These are phyloP conservation scores for Echeneis naucrates DNA, from an alignment of 2,797 vertebrate genomes.

Conservation along the genomic window DNA sequence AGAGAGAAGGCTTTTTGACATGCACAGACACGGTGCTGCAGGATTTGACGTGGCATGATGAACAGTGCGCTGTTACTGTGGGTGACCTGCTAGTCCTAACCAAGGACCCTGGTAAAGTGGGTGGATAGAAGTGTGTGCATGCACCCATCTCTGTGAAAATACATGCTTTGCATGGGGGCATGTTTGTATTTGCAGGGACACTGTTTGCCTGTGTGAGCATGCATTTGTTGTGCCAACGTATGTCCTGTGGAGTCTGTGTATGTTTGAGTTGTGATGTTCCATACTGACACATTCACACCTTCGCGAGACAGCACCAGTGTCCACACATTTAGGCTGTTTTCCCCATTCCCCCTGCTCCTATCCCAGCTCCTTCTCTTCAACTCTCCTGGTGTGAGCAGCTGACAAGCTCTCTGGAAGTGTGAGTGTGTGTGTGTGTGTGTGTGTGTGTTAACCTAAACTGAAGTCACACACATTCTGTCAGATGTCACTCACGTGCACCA, in stretches of 20 bases:
- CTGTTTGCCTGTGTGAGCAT: slow-evolving; percentile 1
- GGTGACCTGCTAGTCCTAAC: slow-evolving; percentile 57
- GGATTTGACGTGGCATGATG: slow-evolving; percentile 61
- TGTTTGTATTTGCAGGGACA: background rate
- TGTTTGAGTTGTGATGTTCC: slow-evolving; percentile 22
- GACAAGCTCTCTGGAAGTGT: slow-evolving; percentile 56
- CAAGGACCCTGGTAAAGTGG: slow-evolving; percentile 24
- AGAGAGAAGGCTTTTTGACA: slow-evolving; percentile 68
- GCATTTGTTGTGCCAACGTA: background rate
- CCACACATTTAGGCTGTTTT: slow-evolving; percentile 58
- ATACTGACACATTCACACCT: slow-evolving; percentile 68
- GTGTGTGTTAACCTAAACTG: slow-evolving; percentile 57
- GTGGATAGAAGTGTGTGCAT: slow-evolving; percentile 13
- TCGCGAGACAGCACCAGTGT: slow-evolving; percentile 53
- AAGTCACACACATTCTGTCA: slow-evolving; percentile 58
- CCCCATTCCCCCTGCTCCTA: slow-evolving; percentile 20
- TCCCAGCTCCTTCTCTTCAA: slow-evolving; percentile 29
- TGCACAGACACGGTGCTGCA: slow-evolving; percentile 59
- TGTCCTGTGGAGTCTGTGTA: slow-evolving; percentile 9
- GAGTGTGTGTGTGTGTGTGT: slow-evolving; percentile 28
- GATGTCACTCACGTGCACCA: slow-evolving; percentile 54
- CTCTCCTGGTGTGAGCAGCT: slow-evolving; percentile 51
- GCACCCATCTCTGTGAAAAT: background rate
- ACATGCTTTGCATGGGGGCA: background rate
- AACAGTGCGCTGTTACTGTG: slow-evolving; percentile 45